Conservation (phyloP, 2,797 vertebrate species). For the Gallinago nigripennis region DNA sequence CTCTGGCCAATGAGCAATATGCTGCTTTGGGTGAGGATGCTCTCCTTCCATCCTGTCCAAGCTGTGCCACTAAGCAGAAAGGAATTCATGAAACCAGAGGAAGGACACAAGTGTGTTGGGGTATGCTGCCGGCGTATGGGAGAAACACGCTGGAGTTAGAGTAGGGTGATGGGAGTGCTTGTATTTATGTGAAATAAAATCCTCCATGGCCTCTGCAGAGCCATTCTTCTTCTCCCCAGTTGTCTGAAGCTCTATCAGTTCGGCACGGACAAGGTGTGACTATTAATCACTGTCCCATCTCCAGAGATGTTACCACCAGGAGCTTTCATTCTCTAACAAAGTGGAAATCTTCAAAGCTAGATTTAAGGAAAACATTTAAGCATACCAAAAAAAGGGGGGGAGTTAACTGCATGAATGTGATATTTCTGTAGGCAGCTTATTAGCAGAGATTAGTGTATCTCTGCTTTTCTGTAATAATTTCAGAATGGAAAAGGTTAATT, state of each 20-base stretch:
- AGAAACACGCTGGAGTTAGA: background rate
- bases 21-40: slow-evolving; percentile 16
- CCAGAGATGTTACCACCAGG: slow-evolving; percentile 7
- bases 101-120: background rate
- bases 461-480: background rate
- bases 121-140: background rate
- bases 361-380: slow-evolving; percentile 9
- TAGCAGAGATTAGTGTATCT: background rate
- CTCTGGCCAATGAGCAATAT: background rate
- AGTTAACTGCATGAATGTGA: background rate
- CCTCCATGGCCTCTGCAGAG: background rate
- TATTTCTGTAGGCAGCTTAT: background rate
- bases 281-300: slow-evolving; percentile 20
- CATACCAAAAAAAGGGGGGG: background rate
- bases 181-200: background rate
- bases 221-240: background rate
- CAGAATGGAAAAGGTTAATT: background rate
- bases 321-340: slow-evolving; percentile 9
- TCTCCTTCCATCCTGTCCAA: slow-evolving; percentile 15
- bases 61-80: slow-evolving; percentile 42
- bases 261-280: background rate
- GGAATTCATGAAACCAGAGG: slow-evolving; percentile 35
- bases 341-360: slow-evolving; percentile 3
- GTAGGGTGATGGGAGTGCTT: background rate
- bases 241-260: background rate